Evolutionary conservation across 1,140 invertebrate species (phyloP).

Genomic region (Drosophila lowei): DNA sequence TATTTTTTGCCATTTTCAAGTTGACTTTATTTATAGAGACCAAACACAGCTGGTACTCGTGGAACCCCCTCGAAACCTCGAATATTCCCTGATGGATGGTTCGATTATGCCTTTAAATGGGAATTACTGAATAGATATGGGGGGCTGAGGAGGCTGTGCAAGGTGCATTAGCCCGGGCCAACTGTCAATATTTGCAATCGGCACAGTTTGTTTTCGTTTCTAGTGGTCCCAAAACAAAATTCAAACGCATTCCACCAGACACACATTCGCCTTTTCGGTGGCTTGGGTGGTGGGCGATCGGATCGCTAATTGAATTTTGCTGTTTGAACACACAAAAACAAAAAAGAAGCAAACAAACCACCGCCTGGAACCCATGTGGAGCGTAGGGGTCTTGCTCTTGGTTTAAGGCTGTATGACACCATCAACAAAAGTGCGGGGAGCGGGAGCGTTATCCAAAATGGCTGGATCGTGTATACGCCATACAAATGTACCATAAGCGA

Average conservation of each 20-base stretch:
- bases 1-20: constrained; percentile 67
- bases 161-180: constrained; percentile 52
- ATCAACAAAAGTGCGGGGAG: no score
- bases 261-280: neutral
- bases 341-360: neutral
- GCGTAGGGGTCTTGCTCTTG: neutral
- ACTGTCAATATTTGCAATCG: constrained; percentile 69
- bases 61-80: neutral
- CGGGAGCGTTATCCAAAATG: no score
- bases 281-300: constrained; percentile 18
- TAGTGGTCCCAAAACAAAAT: constrained; percentile 4
- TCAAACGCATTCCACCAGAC: no score
- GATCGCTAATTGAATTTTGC: constrained; percentile 65
- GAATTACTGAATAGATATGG: constrained; percentile 7
- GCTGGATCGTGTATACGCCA: no score
- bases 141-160: neutral
- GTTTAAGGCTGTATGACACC: no score
- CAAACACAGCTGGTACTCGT: constrained; percentile 64
- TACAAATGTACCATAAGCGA: no score
- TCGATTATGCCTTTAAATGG: no score
- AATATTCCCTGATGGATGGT: no score
- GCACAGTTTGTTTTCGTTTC: constrained; percentile 33
- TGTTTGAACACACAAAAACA: constrained; percentile 45
- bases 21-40: constrained; percentile 70
- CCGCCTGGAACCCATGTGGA: constrained; percentile 28